Conservation (phyloP, 2,888 invertebrate species). For the Tenthredo distinguenda region DNA sequence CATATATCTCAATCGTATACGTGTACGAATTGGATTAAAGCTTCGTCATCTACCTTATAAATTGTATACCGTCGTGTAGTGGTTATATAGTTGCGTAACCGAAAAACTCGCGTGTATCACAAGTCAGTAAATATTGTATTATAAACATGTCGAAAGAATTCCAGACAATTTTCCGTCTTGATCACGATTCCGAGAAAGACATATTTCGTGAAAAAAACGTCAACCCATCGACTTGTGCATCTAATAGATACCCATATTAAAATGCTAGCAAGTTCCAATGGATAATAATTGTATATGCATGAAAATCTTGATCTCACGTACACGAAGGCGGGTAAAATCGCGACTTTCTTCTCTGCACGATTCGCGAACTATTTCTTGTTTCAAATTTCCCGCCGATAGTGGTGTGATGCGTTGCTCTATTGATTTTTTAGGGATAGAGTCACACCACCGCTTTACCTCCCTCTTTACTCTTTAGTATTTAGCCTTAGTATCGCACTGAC, state of each 20-base stretch:
- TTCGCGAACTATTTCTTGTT: conserved; percentile 28
- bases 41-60: conserved; percentile 23
- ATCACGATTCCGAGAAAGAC: not conserved
- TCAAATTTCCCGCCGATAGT: conserved; percentile 64
- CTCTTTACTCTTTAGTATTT: conserved; percentile 18
- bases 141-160: not conserved
- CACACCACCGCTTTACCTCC: conserved; percentile 40
- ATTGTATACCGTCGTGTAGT: not conserved
- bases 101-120: not conserved
- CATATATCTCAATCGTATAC: not conserved
- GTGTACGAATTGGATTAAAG: not conserved
- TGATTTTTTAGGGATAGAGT: conserved; percentile 57
- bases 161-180: not conserved
- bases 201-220: not conserved
- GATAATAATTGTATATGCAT: no score
- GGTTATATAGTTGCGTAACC: conserved; percentile 6
- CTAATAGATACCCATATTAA: no score
- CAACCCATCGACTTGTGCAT: no score
- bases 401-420: conserved; percentile 62
- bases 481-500: conserved; percentile 26
- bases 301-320: no score
- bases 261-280: no score
- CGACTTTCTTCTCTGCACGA: not conserved
- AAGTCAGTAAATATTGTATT: conserved; percentile 8
- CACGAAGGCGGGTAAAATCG: not conserved